These are phyloP conservation scores for Cydia pomonella DNA, from an alignment of 1,140 invertebrate genomes.

Conservation along the genomic window DNA sequence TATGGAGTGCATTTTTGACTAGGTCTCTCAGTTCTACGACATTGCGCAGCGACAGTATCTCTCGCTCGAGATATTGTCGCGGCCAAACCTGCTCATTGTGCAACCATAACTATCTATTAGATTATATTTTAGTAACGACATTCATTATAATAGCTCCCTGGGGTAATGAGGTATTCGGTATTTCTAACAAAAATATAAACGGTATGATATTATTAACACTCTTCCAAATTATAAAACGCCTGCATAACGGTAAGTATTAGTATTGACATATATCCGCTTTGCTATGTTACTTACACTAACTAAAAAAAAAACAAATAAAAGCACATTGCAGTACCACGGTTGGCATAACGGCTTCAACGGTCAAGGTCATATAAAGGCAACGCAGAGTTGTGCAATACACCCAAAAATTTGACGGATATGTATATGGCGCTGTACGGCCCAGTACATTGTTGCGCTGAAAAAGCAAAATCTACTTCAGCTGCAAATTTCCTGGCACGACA, in stretches of 20 bases:
- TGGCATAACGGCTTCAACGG: background rate
- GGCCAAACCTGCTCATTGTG: no score
- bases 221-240: background rate
- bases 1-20: no score
- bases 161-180: constrained; percentile 57
- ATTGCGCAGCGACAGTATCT: background rate
- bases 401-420: no score
- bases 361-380: no score
- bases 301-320: no score
- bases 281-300: background rate
- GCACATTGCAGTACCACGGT: background rate
- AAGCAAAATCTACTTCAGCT: no score
- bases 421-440: no score
- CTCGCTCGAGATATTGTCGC: no score
- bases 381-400: no score
- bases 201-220: constrained; percentile 7
- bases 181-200: constrained; percentile 35
- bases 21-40: no score
- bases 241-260: constrained; percentile 9
- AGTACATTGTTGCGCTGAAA: no score
- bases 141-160: background rate
- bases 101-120: background rate
- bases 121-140: constrained; percentile 5
- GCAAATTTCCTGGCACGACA: no score
- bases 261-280: background rate